Conservation (phyloP, 2,888 invertebrate species). For the Nemotelus pantherinus region DNA sequence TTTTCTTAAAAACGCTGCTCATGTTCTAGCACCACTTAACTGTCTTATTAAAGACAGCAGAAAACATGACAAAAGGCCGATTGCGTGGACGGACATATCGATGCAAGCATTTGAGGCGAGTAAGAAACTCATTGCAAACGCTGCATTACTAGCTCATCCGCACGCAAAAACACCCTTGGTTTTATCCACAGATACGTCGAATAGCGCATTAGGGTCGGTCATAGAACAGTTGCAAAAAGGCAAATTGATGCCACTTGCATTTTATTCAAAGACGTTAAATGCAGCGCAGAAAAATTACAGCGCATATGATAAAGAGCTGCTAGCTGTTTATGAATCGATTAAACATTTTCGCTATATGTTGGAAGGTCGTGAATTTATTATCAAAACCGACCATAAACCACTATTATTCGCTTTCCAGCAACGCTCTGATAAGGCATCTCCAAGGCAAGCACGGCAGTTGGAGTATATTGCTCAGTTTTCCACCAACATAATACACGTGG, state of each 20-base stretch:
- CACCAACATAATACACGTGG: slow-evolving; percentile 44
- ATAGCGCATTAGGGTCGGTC: slow-evolving; percentile 4
- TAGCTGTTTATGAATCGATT: slow-evolving; percentile 57
- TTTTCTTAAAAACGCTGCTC: slow-evolving; percentile 32
- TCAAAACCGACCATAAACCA: slow-evolving; percentile 48
- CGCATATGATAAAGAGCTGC: slow-evolving; percentile 60
- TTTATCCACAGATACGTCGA: slow-evolving; percentile 13
- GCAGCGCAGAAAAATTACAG: slow-evolving; percentile 57
- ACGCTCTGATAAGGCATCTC: slow-evolving; percentile 55
- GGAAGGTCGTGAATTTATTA: slow-evolving; percentile 45
- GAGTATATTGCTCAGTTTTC: slow-evolving; percentile 46
- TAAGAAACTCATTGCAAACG: neutral
- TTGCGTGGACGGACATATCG: neutral
- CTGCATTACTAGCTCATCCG: slow-evolving; percentile 18
- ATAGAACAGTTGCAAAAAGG: neutral
- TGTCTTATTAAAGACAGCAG: neutral
- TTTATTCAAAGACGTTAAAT: slow-evolving; percentile 57
- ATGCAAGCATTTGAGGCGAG: slow-evolving; percentile 4
- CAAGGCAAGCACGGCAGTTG: slow-evolving; percentile 57
- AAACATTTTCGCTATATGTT: slow-evolving; percentile 45
- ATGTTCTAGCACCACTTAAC: slow-evolving; percentile 13
- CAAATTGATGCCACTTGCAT: neutral
- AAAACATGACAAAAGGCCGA: slow-evolving; percentile 15
- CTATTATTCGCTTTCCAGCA: slow-evolving; percentile 54
- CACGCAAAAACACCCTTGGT: neutral